Base-by-base conservation (phyloP, 2,888 invertebrate species). In the Plebejus anna region DNA sequence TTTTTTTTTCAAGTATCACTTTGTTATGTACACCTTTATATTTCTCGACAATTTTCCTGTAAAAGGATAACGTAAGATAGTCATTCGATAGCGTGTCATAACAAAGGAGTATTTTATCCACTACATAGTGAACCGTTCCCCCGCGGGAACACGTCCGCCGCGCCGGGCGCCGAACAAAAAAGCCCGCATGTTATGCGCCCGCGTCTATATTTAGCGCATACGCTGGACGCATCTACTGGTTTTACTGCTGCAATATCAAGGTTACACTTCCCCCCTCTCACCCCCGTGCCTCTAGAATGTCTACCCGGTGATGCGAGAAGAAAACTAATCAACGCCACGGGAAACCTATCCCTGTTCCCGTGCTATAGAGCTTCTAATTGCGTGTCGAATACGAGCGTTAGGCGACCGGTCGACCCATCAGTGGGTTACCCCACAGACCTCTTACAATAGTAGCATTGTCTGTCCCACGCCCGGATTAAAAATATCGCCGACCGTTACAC, bases 361-460 rank as follows among this genome's bases (percentile, higher is more conserved):
- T 32, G 70, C 36, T 76, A 78, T 79, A 82, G 81, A 82, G 84
- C 79, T 81, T 80, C 83, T 76, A 77, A 79, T 81, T 57, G 55
- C 66, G 77, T 78, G 76, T 71, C 71, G 78, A 59, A 42, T 22
- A 76, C 88, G 89, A 88, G 90, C 87, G 79, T 80, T 80, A 81
- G 79, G 83, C 81, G 86, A 91, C 90, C 91, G 91, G 91, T 90
- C 86, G 86, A 76, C 78, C 84, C 85, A 83, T 85, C 88, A 83
- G 84, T 90, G 90, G 93, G 92, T 93, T 92, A 90, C 91, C 91
- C 93, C 90, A 93, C 91, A 93, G 86, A 93, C 92, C 92, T 90
- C 92, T 90, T 92, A 90, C 87, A 87, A 90, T 89, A 91, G 85
- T 90, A 88, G 91, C 87, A 80, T 73, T 16, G 73, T 47, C 22